Evolutionary conservation across 2,888 invertebrate species (phyloP), one percentile per base, ranked within the genome.

Genomic region (Drosophila helvetica): DNA sequence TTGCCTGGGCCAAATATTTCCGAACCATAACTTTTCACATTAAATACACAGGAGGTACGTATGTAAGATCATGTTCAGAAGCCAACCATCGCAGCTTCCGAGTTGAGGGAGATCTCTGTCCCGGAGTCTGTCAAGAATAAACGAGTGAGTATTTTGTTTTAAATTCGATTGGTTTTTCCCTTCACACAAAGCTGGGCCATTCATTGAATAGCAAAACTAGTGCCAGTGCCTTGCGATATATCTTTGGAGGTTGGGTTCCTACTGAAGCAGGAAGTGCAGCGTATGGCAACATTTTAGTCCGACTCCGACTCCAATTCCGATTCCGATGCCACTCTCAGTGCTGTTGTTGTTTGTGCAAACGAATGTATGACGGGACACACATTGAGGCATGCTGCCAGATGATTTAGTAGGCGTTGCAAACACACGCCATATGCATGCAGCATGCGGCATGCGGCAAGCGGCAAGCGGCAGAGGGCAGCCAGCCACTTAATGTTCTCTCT

Each of bases 321-420:
- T 10, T 50, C 22, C 50, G n/a, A 25, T 38, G 12, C 33, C 15
- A 15, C 38, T 15, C 38, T 15, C 38, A 15, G 18, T 55, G 10
- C 15, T 6, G 48, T 19, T 63, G 68, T 47, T 68, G 38, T 61
- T 79, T 72, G 80, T 62, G 78, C 78, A 68, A 83, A 74, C 84
- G 76, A 82, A 78, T 82, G 82, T 71, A 69, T 58, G 75, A 64
- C 65, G 30, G 57, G 81, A 68, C 78, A 78, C 54, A 78, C 68
- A 79, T 67, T 80, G 88, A 72, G 75, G 88, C 83, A 73, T 85
- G 83, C 79, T 73, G 78, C 83, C 72, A 74, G 78, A 85, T 83
- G 88, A 83, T 83, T 83, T 87, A 79, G 88, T 87, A 87, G 83
- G 83, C 83, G 83, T 87, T 87, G 80, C 86, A 85, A 76, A 88